Evolutionary conservation across 2,797 vertebrate genomes (phyloP), one percentile per base, ranked within the genome.

Genomic region (Falco rusticolus): DNA sequence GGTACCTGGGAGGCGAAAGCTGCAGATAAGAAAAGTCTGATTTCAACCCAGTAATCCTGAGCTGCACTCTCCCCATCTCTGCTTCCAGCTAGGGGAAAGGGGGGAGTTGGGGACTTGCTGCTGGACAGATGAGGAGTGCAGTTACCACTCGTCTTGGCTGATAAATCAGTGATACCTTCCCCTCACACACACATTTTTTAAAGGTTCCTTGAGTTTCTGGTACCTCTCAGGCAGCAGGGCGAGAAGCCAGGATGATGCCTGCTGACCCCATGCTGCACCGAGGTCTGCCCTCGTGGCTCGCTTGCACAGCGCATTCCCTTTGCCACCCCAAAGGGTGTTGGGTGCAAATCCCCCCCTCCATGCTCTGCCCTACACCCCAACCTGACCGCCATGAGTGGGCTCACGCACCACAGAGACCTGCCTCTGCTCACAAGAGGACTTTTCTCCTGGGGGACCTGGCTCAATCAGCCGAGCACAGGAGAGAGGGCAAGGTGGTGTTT

Each of bases 381-480:
- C 26, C 65, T 8, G 5, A 11, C 6, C 1, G 1, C 59, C 10
- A 22, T 2, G 37, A 25, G 29, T 0, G 29, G 54, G 21, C 34
- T 78, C 39, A 3, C 12, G 31, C 17, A 9, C 33, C 45, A 5
- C 26, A 11, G 28, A 50, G 31, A 24, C 21, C 39, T 9, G n/a
- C 5, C 54, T 28, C 76, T 56, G 53, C 66, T 71, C 53, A 17
- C 48, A 15, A 1, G 34, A 19, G 57, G 65, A 43, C 17, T 66
- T 5, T 41, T 33, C 34, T 75, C 56, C 31, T 13, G 66, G 37
- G 20, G 22, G 13, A 17, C 9, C 28, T 13, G 7, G 51, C 53
- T 66, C 19, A 3, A 12, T 12, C 54, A 2, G 37, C 50, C 9
- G 2, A 31, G 69, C 61, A 4, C 31, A 19, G 70, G 61, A 28